Percentiles rank a stretch among this genome's conserved stretches.
phyloP scores from a whole-genome alignment of 53 echinoderm and acorn worm genomes.

The Holothuria scabra region DNA sequence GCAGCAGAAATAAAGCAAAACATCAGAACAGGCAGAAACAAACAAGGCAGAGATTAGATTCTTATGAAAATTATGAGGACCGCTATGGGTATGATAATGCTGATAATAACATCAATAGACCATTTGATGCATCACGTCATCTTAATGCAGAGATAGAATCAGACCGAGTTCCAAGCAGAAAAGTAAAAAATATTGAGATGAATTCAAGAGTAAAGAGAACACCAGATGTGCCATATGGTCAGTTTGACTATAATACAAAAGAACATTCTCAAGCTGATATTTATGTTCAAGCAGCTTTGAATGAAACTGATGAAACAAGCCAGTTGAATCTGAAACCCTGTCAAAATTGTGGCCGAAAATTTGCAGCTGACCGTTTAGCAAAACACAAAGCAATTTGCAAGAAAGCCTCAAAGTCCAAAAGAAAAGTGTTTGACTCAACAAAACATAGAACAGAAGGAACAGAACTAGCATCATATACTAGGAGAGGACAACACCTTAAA shows the following conservation, averaged over 20 bases:
- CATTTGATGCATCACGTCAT: not conserved
- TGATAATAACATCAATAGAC: conserved; percentile 26
- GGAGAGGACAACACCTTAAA: conserved; percentile 57
- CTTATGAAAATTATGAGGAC: conserved; percentile 6
- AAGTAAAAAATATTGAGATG: not conserved
- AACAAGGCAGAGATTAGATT: not conserved
- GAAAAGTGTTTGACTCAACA: conserved; percentile 79
- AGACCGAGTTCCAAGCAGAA: conserved; percentile 3
- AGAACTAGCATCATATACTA: conserved; percentile 62
- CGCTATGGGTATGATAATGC: not conserved
- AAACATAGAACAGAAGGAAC: conserved; percentile 81
- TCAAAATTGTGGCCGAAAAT: conserved; percentile 73
- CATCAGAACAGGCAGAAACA: not conserved
- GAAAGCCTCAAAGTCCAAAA: conserved; percentile 66
- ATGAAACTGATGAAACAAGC: conserved; percentile 36
- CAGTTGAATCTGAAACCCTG: conserved; percentile 64
- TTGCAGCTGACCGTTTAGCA: conserved; percentile 79
- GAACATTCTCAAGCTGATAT: conserved; percentile 46
- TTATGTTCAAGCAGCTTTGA: conserved; percentile 53
- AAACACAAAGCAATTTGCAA: conserved; percentile 76
- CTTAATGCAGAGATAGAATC: not conserved
- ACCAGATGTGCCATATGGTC: too few relatives aligned
- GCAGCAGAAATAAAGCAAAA: conserved; percentile 5
- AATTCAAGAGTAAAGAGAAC: not conserved
- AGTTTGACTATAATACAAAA: not conserved